Evolutionary conservation across 2,888 invertebrate genomes (phyloP), one percentile per base, ranked within the genome.

Genomic region (Lottia gigantea): DNA sequence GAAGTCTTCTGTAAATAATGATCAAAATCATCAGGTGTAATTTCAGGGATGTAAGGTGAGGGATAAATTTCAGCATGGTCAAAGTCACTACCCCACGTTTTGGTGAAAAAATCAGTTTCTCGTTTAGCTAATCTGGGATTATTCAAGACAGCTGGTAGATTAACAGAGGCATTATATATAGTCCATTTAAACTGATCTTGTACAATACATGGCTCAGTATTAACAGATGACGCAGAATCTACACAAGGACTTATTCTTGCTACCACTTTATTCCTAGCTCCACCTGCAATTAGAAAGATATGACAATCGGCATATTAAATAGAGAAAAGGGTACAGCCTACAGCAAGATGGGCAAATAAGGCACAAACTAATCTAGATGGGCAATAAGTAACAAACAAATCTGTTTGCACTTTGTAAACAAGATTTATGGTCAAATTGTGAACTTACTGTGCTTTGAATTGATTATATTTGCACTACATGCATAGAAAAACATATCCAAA

Each of bases 41-140:
- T 93, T 82, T 95, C 94, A 61, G 95, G 95, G 79, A 97, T 90
- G 87, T 94, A 93, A 0, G 93, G 92, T 82, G 95, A 94, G 78
- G 93, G 92, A 55, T 93, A 91, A 81, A 97, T 92, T 64, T 93
- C 92, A 40, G 92, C 91, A 76, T 97, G 97, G 25, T 96, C 92
- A 89, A 99, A 99, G 72, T 92, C 91, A 83, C 97, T 97, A 63
- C 99, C 98, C 98, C 98, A 99, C 74, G 96, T 96, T 88, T 95
- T 96, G 0, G 97, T 97, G 85, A 99, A 97, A 86, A 99, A 96
- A 88, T 97, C 91, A 12, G 86, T 86, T 76, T 89, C 98, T 78
- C 96, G 94, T 85, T 94, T 93, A 46, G 87, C 83, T 46, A 89
- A 87, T 76, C 94, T 93, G 0, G 98, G 98, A 89, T 98, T 97